Evolutionary conservation across 2,113 vertebrate species (phyloP).

Genomic region (Ciconia boyciana): DNA sequence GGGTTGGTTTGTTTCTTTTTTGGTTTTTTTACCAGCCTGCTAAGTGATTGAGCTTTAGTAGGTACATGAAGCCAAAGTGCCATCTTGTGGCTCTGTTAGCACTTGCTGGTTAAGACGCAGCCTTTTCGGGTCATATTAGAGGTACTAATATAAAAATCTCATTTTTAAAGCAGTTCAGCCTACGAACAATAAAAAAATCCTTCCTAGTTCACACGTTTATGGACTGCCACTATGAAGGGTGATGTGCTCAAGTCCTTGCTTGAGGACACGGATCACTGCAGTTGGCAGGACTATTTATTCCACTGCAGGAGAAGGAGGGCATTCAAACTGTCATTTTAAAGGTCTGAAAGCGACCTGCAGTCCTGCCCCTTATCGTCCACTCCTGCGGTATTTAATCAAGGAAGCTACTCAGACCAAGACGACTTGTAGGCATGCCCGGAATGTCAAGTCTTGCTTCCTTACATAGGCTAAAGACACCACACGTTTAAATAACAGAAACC

Average conservation of each 20-base stretch:
- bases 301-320: not conserved
- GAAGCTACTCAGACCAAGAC: not conserved
- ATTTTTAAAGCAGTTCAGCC: not conserved
- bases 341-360: not conserved
- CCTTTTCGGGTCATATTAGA: not conserved
- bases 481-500: conserved; percentile 5
- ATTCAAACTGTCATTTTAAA: not conserved
- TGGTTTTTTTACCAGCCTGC: conserved; percentile 56
- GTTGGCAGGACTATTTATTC: not conserved
- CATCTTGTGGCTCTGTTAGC: conserved; percentile 49
- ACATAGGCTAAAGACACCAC: not conserved
- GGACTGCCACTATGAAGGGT: not conserved
- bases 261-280: not conserved
- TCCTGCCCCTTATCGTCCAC: not conserved
- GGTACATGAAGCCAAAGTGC: conserved; percentile 49
- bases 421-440: not conserved
- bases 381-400: not conserved
- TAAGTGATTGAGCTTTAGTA: conserved; percentile 26
- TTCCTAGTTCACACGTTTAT: not conserved
- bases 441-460: not conserved
- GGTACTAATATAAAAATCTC: not conserved
- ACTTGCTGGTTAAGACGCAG: not conserved
- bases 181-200: not conserved
- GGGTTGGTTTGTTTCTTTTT: not conserved
- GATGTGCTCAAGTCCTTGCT: not conserved